phyloP scores from a whole-genome alignment of 2,113 vertebrate species.

The Dipodomys stephensi region DNA sequence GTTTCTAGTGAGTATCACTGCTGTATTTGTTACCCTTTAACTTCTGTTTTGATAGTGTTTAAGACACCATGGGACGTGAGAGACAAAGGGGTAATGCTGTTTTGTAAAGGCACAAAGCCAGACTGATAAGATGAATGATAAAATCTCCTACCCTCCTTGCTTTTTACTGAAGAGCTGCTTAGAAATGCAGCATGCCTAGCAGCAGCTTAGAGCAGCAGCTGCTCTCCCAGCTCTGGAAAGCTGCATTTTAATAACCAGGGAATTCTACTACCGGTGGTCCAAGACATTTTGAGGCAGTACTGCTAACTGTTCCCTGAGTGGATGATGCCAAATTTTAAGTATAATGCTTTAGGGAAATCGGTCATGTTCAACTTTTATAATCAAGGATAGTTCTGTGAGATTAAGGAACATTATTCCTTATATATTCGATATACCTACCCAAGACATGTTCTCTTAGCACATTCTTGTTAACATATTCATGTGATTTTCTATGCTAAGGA shows the following conservation, averaged over 20 bases:
- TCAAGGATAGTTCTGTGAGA: neutral
- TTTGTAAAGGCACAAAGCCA: constrained; percentile 18
- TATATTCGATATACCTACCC: neutral
- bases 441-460: neutral
- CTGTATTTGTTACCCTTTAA: too few species aligned
- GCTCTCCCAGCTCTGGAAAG: too few species aligned
- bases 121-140: neutral
- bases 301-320: neutral
- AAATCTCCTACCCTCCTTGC: neutral
- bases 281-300: neutral
- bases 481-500: neutral
- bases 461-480: neutral
- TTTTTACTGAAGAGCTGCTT: neutral
- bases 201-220: too few species aligned
- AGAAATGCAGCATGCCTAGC: neutral
- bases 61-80: neutral
- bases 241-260: too few species aligned
- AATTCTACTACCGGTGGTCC: neutral
- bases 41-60: neutral
- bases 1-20: too few species aligned
- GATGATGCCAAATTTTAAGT: neutral
- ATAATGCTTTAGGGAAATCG: neutral
- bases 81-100: neutral
- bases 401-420: neutral
- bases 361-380: neutral